Evolutionary conservation across 2,113 vertebrate genomes (phyloP).

Genomic region (Zeus faber): DNA sequence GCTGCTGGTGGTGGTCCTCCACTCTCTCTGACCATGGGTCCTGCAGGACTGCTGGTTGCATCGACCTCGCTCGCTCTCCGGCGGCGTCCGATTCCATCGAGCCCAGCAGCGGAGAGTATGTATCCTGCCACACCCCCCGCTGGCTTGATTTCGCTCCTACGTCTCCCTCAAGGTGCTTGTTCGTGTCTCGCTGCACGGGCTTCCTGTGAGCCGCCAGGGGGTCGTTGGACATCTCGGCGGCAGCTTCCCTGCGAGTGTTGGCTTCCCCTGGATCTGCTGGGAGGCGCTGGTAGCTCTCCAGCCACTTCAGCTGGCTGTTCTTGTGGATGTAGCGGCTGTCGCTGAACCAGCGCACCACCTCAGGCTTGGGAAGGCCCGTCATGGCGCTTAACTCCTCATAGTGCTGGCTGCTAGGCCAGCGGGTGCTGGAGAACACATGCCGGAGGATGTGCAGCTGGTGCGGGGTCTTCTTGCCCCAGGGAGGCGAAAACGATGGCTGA

Average conservation of each 20-base stretch:
- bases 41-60: conserved; percentile 41
- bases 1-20: conserved; percentile 64
- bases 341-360: conserved; percentile 94
- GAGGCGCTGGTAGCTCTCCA: conserved; percentile 81
- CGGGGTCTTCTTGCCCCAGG: conserved; percentile 82
- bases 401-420: conserved; percentile 88
- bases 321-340: conserved; percentile 90
- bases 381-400: conserved; percentile 84
- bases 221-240: conserved; percentile 57
- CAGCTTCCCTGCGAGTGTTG: conserved; percentile 21
- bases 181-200: conserved; percentile 73
- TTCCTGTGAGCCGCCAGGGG: conserved; percentile 72
- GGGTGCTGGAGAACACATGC: conserved; percentile 87
- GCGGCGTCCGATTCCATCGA: conserved; percentile 44
- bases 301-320: conserved; percentile 91
- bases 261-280: conserved; percentile 55
- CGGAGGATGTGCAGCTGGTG: conserved; percentile 88
- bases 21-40: conserved; percentile 61
- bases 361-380: conserved; percentile 84
- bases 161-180: conserved; percentile 67
- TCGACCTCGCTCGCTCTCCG: conserved; percentile 31
- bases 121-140: conserved; percentile 64
- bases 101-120: conserved; percentile 60
- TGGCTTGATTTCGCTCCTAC: conserved; percentile 46
- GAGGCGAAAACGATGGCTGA: conserved; percentile 48